Percentiles rank a stretch among this genome's conserved stretches.
Conservation (phyloP, 2,113 vertebrate species). For the Azemiops feae region DNA sequence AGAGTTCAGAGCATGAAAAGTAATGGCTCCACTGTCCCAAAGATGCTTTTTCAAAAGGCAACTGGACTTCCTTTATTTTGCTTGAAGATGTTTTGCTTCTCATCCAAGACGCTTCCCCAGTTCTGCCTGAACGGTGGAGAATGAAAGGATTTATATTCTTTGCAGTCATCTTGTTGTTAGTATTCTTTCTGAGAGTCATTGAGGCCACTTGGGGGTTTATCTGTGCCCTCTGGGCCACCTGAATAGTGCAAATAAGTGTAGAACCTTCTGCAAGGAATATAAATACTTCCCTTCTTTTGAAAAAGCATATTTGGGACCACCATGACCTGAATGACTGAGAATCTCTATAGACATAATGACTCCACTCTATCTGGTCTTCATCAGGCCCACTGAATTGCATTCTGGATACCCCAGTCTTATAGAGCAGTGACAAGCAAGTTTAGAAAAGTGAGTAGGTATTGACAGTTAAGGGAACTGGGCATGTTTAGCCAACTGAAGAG, state of each 20-base stretch:
- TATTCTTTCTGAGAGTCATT: neutral
- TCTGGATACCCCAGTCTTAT: neutral
- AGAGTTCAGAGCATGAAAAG: neutral
- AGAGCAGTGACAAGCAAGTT: neutral
- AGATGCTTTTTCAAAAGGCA: neutral
- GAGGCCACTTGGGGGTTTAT: neutral
- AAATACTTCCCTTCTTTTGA: neutral
- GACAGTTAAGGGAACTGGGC: neutral
- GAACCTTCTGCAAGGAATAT: neutral
- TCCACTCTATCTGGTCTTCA: neutral
- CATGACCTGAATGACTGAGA: neutral
- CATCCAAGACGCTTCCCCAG: neutral
- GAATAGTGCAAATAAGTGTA: neutral
- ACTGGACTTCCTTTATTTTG: neutral
- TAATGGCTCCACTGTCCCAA: neutral
- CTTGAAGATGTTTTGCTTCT: neutral
- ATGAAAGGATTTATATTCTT: neutral
- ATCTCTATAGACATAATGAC: neutral
- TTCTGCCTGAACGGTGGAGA: neutral
- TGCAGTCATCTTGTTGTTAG: neutral
- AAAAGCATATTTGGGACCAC: neutral
- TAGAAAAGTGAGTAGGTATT: too few species aligned
- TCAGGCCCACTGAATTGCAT: neutral
- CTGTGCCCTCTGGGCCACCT: neutral
- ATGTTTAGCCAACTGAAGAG: neutral